Evolutionary conservation across 1,140 invertebrate species (phyloP), one percentile per base, ranked within the genome.

Genomic region (Drosophila arizonae): DNA sequence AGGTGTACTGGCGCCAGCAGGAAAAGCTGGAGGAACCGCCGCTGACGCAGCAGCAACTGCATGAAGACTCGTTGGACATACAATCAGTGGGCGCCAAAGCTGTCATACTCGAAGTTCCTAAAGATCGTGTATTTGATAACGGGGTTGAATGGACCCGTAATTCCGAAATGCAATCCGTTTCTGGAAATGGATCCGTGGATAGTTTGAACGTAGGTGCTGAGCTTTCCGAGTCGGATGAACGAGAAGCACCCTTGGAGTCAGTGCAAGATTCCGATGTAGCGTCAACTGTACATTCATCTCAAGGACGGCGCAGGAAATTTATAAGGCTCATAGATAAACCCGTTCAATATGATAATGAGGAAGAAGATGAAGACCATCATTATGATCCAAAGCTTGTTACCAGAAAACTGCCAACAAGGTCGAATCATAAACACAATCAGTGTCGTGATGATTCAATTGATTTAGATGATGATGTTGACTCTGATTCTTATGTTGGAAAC

Each of bases 161-260:
- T 8, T n/a, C 33, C 0, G 60, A 76, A 15, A 50, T 17, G 0
- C n/a, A n/a, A 9, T 56, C 41, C 28, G 6, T 28, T 0, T 39
- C 50, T 3, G 45, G 54, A 0, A 43, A 11, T 3, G 11, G 5
- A 0, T 79, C 80, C 1, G 28, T 46, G 1, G 30, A 5, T 5
- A 86, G 81, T n/a, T 30, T 81, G 6, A 75, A 78, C 58, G 56
- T 86, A 17, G 81, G 66, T 6, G 67, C 78, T 2, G 73, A 77
- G 15, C 6, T 84, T 0, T 81, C 81, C 0, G 45, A 45, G 1
- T 77, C 81, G 3, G 81, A 74, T 17, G 77, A 61, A 9, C 36
- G 33, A 2, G 41, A 67, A 52, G 57, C 8, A 10, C 21, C 17
- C 5, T 26, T 45, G 1, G 45, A 52, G 3, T 48, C 39, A 1